phyloP scores from a whole-genome alignment of 2,113 vertebrate species.

The Maccullochella peelii region DNA sequence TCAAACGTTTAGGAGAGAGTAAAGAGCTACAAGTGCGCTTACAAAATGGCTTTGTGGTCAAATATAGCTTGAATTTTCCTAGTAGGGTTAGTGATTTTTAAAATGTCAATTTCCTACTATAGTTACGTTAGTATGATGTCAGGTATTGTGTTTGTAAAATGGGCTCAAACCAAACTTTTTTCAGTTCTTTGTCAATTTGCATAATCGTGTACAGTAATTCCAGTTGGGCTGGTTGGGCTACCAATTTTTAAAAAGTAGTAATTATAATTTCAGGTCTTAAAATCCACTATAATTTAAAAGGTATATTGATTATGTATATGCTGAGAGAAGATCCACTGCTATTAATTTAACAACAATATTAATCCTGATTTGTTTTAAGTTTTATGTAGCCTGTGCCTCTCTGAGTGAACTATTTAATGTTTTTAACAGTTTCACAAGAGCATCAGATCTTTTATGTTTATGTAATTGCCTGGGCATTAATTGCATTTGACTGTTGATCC shows the following conservation, averaged over 20 bases:
- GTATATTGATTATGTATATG: conserved; percentile 10
- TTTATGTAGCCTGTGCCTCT: not conserved
- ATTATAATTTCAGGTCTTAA: not conserved
- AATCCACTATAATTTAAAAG: not conserved
- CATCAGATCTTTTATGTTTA: conserved; percentile 17
- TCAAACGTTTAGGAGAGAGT: conserved; percentile 45
- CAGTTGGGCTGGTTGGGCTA: not conserved
- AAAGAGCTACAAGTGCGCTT: conserved; percentile 62
- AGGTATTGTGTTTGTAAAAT: conserved; percentile 30
- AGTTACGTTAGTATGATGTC: conserved; percentile 13
- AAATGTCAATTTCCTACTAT: conserved; percentile 14
- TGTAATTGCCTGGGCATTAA: not conserved
- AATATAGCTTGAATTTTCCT: conserved; percentile 18
- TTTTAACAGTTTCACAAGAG: conserved; percentile 27
- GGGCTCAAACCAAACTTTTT: conserved; percentile 56
- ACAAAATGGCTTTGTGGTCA: conserved; percentile 40
- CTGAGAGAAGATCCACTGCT: conserved; percentile 43
- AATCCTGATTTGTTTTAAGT: conserved; percentile 26
- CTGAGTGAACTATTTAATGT: conserved; percentile 34
- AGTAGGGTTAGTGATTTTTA: not conserved
- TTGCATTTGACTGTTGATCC: conserved; percentile 14
- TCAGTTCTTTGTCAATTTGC: conserved; percentile 30
- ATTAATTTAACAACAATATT: conserved; percentile 32
- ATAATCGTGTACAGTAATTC: conserved; percentile 24
- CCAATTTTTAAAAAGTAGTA: not conserved